Evolutionary conservation across 1,140 invertebrate genomes (phyloP).

Genomic region (Musca domestica): DNA sequence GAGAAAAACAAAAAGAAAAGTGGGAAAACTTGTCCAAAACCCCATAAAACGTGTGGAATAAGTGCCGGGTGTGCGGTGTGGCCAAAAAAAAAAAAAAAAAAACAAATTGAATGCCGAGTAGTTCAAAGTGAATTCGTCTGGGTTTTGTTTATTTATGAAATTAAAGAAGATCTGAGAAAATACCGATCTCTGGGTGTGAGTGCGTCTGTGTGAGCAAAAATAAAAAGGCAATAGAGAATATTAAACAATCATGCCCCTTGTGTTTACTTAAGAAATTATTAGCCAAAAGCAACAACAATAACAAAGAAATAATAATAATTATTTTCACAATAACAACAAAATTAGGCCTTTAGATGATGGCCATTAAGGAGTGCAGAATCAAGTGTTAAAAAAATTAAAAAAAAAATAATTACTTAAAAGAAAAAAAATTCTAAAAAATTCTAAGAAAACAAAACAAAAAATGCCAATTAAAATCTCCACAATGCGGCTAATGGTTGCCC

Average conservation of each 20-base stretch:
- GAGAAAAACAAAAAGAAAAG: too few species aligned
- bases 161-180: neutral
- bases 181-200: too few species aligned
- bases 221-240: neutral
- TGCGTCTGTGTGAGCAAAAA: neutral
- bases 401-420: too few species aligned
- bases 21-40: too few species aligned
- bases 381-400: too few species aligned
- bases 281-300: neutral
- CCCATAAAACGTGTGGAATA: too few species aligned
- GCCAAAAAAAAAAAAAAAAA: neutral
- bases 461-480: neutral
- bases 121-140: conserved; percentile 11
- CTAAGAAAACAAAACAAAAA: too few species aligned
- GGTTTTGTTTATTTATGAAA: conserved; percentile 13
- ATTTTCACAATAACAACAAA: neutral
- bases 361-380: too few species aligned
- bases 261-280: conserved; percentile 10
- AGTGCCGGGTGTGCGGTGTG: neutral
- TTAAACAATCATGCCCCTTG: neutral
- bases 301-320: neutral
- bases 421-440: too few species aligned
- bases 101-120: neutral
- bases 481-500: conserved; percentile 6
- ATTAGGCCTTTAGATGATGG: too few species aligned